These are phyloP conservation scores for Pardalotus punctatus DNA, from an alignment of 2,113 vertebrate species.

Conservation along the genomic window DNA sequence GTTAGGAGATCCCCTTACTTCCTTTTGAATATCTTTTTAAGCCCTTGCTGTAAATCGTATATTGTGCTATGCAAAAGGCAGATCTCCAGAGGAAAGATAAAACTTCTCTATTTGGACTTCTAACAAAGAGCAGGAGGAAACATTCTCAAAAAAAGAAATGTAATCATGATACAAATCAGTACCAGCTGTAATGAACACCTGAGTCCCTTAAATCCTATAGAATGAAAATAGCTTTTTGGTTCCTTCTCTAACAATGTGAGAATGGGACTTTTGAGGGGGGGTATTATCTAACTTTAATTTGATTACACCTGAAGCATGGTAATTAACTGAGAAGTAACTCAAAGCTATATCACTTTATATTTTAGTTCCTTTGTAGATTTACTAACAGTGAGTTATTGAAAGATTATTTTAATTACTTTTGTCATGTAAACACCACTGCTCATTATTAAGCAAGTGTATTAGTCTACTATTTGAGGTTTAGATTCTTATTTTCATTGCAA, in stretches of 20 bases:
- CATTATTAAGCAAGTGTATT: neutral
- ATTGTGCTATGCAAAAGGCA: conserved; percentile 28
- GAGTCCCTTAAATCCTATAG: conserved; percentile 16
- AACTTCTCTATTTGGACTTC: conserved; percentile 16
- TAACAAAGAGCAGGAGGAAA: conserved; percentile 34
- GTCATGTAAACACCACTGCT: neutral
- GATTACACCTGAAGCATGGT: neutral
- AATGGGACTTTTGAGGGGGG: neutral
- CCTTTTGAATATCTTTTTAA: conserved; percentile 19
- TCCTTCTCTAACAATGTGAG: neutral
- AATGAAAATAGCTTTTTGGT: neutral
- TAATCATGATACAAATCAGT: conserved; percentile 47
- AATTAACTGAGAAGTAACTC: neutral
- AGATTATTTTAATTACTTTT: neutral
- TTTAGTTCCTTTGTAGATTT: neutral
- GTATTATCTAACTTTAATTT: neutral
- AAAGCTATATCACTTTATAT: neutral
- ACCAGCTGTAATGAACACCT: conserved; percentile 41
- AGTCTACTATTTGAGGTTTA: neutral
- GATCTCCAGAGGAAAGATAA: conserved; percentile 39
- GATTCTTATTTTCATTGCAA: neutral
- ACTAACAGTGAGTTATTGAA: neutral
- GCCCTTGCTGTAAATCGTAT: neutral
- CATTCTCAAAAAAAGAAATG: conserved; percentile 25
- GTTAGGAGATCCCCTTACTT: conserved; percentile 33